These are phyloP conservation scores for Solen grandis DNA, from an alignment of 1,140 invertebrate genomes.

Conservation along the genomic window DNA sequence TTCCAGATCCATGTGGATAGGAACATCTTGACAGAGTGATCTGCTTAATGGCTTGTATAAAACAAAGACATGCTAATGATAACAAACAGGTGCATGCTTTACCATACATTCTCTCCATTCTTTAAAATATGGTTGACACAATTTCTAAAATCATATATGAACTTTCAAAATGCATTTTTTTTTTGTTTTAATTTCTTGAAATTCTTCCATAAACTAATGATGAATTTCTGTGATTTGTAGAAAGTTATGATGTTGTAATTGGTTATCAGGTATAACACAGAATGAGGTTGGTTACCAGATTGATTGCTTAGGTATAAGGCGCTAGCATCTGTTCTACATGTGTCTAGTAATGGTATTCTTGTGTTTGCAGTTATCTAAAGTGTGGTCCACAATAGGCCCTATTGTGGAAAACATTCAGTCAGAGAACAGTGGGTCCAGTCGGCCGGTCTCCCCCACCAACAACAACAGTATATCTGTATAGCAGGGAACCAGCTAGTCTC, in stretches of 20 bases:
- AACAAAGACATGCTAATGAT: background rate
- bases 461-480: constrained; percentile 41
- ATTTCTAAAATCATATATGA: too few relatives aligned
- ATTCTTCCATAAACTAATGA: background rate
- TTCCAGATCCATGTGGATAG: background rate
- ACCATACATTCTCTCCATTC: background rate
- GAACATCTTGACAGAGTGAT: background rate
- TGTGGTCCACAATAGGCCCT: constrained; percentile 67
- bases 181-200: background rate
- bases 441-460: constrained; percentile 37
- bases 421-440: background rate
- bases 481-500: too few relatives aligned
- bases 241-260: background rate
- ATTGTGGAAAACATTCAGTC: constrained; percentile 60
- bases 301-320: background rate
- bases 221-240: background rate
- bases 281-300: background rate
- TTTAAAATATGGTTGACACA: too few relatives aligned
- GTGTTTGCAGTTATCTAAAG: constrained; percentile 70
- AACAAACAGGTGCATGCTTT: background rate
- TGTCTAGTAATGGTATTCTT: constrained; percentile 11
- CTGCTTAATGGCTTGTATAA: background rate
- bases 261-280: too few relatives aligned
- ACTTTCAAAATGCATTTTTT: too few relatives aligned
- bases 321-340: background rate